These are phyloP conservation scores for Thaumetopoea pityocampa DNA, from an alignment of 1,140 invertebrate genomes.

Conservation along the genomic window DNA sequence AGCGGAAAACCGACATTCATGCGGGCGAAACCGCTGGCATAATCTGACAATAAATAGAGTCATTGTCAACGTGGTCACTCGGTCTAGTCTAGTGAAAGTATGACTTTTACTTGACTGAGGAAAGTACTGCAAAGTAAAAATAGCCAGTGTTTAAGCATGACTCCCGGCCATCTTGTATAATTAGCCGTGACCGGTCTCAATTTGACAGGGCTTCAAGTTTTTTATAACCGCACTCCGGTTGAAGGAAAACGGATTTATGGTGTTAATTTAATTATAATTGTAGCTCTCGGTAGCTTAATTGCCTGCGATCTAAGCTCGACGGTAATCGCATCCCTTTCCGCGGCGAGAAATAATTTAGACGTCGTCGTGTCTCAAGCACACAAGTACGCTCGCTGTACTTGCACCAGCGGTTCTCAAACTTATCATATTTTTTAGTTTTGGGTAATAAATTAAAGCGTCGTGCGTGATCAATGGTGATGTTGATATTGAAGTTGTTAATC, in stretches of 20 bases:
- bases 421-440: no score
- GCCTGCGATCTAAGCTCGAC: background rate
- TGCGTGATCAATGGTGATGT: no score
- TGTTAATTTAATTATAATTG: slow-evolving; percentile 8
- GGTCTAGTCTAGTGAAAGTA: slow-evolving; percentile 13
- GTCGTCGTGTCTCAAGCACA: no score
- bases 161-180: slow-evolving; percentile 1
- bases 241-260: background rate
- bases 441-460: no score
- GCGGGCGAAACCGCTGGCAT: no score
- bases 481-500: no score
- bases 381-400: no score
- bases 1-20: no score
- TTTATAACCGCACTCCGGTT: slow-evolving; percentile 2
- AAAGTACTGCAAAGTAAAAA: slow-evolving; percentile 11
- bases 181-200: slow-evolving; percentile 2
- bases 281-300: background rate
- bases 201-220: slow-evolving; percentile 1
- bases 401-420: no score
- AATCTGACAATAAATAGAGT: no score
- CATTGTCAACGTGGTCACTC: no score
- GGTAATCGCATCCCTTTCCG: background rate
- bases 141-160: background rate
- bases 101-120: slow-evolving; percentile 12
- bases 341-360: no score